phyloP scores from a whole-genome alignment of 1,140 invertebrate genomes.

The Drosophila truncata region DNA sequence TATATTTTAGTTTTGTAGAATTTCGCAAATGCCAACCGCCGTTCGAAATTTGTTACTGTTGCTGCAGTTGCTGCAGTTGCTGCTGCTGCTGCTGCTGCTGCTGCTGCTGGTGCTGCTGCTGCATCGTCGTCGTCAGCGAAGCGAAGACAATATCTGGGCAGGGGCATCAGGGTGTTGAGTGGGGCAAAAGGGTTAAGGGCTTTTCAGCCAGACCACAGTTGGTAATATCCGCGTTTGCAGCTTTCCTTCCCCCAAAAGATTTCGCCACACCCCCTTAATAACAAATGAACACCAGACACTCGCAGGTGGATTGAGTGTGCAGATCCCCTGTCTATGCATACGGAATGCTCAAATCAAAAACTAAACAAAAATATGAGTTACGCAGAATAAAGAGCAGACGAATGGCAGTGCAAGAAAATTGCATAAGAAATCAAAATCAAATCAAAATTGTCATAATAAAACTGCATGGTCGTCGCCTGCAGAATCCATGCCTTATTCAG shows the following conservation, averaged over 20 bases:
- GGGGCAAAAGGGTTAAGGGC: conserved; percentile 1
- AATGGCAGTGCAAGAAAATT: conserved; percentile 50
- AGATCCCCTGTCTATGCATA: conserved; percentile 59
- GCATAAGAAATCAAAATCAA: conserved; percentile 81
- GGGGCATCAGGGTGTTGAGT: conserved; percentile 4
- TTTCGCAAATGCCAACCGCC: conserved; percentile 57
- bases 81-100: conserved; percentile 1
- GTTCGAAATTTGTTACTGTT: conserved; percentile 32
- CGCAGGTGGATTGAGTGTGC: background rate
- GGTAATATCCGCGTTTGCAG: conserved; percentile 51
- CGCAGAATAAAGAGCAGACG: conserved; percentile 22
- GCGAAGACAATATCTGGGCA: conserved; percentile 71
- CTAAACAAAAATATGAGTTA: conserved; percentile 60
- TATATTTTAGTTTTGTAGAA: conserved; percentile 76
- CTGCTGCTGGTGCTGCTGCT: conserved; percentile 15
- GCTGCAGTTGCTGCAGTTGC: conserved; percentile 19
- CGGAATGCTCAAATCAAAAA: conserved; percentile 57
- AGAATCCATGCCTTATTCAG: conserved; percentile 64
- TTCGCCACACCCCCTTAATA: conserved; percentile 8
- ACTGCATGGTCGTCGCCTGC: conserved; percentile 50
- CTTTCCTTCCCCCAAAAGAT: background rate
- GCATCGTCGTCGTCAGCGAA: conserved; percentile 46
- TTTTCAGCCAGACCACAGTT: conserved; percentile 8
- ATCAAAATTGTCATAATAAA: conserved; percentile 83
- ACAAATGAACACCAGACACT: conserved; percentile 26